Percentiles rank a stretch among this genome's conserved stretches.
phyloP scores from a whole-genome alignment of 2,113 vertebrate species.

The Brachyhypopomus occidentalis region DNA sequence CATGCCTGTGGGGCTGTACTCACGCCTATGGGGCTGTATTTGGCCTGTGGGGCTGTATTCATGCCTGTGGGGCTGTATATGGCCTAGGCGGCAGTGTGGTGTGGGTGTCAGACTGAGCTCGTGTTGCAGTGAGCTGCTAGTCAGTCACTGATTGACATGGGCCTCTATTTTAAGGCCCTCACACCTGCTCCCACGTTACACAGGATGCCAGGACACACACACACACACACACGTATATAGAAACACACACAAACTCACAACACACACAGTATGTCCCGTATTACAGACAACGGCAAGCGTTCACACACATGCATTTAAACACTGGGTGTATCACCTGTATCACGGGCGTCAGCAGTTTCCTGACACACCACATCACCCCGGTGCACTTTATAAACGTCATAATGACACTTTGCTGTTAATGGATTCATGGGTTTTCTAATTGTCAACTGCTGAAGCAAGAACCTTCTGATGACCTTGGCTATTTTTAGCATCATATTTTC shows the following conservation, averaged over 20 bases:
- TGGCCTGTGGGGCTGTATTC: no score
- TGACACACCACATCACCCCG: not conserved
- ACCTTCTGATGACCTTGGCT: not conserved
- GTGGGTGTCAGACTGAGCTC: not conserved
- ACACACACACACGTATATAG: conserved; percentile 23
- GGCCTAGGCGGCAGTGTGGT: not conserved
- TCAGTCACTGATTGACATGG: not conserved
- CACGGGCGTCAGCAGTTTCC: not conserved
- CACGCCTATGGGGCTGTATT: no score
- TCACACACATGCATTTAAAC: not conserved
- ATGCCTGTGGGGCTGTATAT: not conserved
- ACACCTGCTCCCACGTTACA: not conserved
- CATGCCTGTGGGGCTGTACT: no score
- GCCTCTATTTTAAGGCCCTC: conserved; percentile 10
- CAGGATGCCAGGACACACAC: not conserved
- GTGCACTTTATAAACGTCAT: not conserved
- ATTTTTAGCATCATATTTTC: not conserved
- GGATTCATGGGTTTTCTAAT: not conserved
- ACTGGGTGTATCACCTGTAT: not conserved
- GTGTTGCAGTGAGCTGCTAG: not conserved
- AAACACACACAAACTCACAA: no score
- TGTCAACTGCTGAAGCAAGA: not conserved
- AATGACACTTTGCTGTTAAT: not conserved
- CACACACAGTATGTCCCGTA: conserved; percentile 5
- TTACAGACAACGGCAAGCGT: not conserved